Evolutionary conservation across 1,140 invertebrate genomes (phyloP), one percentile per base, ranked within the genome.

Genomic region (Apolygus lucorum): DNA sequence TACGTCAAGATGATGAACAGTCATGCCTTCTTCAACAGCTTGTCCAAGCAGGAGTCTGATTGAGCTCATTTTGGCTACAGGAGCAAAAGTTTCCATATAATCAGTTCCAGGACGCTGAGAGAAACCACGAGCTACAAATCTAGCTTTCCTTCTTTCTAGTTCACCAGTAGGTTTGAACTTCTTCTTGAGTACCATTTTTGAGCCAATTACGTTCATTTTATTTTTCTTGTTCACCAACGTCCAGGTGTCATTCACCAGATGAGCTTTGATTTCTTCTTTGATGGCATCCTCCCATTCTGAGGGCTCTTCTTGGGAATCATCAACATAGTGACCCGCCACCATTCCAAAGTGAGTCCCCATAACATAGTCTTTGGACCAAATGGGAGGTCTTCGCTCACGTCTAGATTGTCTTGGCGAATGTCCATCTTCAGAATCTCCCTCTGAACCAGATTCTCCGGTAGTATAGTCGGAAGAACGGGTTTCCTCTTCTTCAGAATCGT

Each of bases 1-100:
- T 49, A 49, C 34, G 34, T 49, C 34, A 49, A 49, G 34, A 49
- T 49, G 34, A 49, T 49, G 34, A 49, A 49, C 34, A 49, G 34
- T 49, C 34, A 49, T 49, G 17, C 34, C 34, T 17, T 49, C 34
- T 49, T 49, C 34, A 49, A 49, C 34, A 49, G 34, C 34, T 49
- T 11, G 34, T 49, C 34, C 34, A 49, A n/a, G n/a, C n/a, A n/a
- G n/a, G n/a, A n/a, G n/a, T n/a, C n/a, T n/a, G n/a, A n/a, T n/a
- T n/a, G n/a, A n/a, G n/a, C n/a, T n/a, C n/a, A n/a, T n/a, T n/a
- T n/a, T n/a, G n/a, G n/a, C n/a, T n/a, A n/a, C n/a, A n/a, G n/a
- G n/a, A n/a, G n/a, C n/a, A n/a, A n/a, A n/a, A n/a, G n/a, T n/a
- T n/a, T n/a, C n/a, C n/a, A 49, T 49, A 49, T 49, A 49, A 49